These are phyloP conservation scores for Alaudala cheleensis DNA, from an alignment of 2,113 vertebrate species.

Conservation along the genomic window DNA sequence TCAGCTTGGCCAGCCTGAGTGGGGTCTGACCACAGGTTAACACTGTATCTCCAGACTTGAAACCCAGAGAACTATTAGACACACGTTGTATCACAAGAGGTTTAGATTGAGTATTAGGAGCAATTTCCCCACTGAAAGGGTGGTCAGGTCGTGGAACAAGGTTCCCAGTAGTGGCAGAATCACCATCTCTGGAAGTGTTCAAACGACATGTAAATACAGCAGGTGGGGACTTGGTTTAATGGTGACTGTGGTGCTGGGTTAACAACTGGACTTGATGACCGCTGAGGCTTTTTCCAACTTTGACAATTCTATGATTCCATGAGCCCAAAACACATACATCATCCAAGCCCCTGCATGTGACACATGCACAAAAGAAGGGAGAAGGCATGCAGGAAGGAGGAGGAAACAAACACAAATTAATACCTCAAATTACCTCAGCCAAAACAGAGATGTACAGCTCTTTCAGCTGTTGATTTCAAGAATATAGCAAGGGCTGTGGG, in stretches of 20 bases:
- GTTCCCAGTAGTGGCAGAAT: neutral
- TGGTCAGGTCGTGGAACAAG: neutral
- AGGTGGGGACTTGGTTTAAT: neutral
- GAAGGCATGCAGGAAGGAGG: neutral
- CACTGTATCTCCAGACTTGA: neutral
- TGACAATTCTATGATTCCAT: neutral
- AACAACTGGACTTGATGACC: neutral
- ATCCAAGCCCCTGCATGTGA: neutral
- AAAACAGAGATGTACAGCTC: neutral
- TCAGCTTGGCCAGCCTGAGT: neutral
- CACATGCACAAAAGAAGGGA: neutral
- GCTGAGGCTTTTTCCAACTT: neutral
- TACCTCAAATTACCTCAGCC: neutral
- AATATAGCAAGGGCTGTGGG: neutral
- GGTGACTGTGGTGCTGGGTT: neutral
- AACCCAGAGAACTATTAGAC: neutral
- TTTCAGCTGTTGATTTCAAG: neutral
- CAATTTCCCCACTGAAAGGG: neutral
- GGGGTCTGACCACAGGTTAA: neutral
- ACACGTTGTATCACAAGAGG: neutral
- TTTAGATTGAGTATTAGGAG: neutral
- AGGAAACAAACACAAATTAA: neutral
- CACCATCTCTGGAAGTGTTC: neutral
- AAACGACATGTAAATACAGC: rapidly evolving
- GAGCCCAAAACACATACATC: neutral